Conservation (phyloP, 2,797 vertebrate species). For the Aulostomus chinensis region DNA sequence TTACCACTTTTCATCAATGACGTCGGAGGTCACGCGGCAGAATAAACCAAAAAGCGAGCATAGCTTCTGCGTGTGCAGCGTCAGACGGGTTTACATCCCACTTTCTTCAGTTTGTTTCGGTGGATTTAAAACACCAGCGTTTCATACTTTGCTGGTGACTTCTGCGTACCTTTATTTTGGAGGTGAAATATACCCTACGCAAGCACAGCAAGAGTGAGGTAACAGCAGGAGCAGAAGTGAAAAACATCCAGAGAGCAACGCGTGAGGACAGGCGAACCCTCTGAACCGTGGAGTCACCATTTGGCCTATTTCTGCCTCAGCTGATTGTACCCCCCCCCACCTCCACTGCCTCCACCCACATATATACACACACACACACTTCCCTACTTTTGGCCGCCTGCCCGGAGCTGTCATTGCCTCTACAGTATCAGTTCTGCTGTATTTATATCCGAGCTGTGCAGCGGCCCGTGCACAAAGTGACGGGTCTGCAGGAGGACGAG, state of each 20-base stretch:
- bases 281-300: conserved; percentile 66
- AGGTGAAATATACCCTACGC: too few species aligned
- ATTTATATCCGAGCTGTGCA: conserved; percentile 59
- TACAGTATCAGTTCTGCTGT: conserved; percentile 64
- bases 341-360: conserved; percentile 39
- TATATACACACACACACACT: conserved; percentile 25
- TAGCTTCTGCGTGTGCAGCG: too few species aligned
- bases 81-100: too few species aligned
- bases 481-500: conserved; percentile 8
- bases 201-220: too few species aligned
- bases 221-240: conserved; percentile 6
- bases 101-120: too few species aligned
- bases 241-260: conserved; percentile 25
- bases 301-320: conserved; percentile 77
- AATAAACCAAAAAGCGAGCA: too few species aligned
- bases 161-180: too few species aligned
- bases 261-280: conserved; percentile 55
- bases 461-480: conserved; percentile 13
- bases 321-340: conserved; percentile 56
- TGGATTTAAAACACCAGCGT: too few species aligned
- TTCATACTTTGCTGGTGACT: too few species aligned
- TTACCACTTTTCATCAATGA: too few species aligned
- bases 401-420: conserved; percentile 72
- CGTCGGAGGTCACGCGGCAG: too few species aligned
- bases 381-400: conserved; percentile 56